These are phyloP conservation scores for Tridacna crocea DNA, from an alignment of 2,888 invertebrate species.

Conservation along the genomic window DNA sequence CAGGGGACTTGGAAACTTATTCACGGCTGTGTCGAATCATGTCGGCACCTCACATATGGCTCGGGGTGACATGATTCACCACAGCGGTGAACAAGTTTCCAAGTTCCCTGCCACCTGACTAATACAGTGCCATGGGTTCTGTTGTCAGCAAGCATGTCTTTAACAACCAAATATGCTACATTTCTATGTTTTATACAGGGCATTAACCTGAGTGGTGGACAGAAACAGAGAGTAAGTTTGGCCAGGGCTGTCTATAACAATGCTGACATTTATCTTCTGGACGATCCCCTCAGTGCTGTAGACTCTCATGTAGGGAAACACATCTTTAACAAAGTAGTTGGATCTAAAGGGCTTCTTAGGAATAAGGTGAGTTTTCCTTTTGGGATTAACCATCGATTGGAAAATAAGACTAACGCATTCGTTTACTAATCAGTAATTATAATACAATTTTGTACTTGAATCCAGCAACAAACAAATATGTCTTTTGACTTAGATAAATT, in stretches of 20 bases:
- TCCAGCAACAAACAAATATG: too few species aligned
- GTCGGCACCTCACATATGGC: too few species aligned
- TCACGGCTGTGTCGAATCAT: too few species aligned
- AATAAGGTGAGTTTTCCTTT: conserved; percentile 81
- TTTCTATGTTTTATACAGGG: conserved; percentile 77
- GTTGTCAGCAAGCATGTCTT: not conserved
- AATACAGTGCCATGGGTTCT: not conserved
- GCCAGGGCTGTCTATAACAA: conserved; percentile 84
- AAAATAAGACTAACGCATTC: too few species aligned
- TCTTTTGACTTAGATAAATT: too few species aligned
- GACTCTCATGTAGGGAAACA: conserved; percentile 99
- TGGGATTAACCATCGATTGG: too few species aligned
- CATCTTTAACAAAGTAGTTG: conserved; percentile 97
- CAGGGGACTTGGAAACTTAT: too few species aligned
- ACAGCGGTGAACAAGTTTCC: too few species aligned
- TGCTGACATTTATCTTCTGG: conserved; percentile 91
- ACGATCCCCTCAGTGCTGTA: conserved; percentile 97
- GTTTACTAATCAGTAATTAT: too few species aligned
- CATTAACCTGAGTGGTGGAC: conserved; percentile 84
- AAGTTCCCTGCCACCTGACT: too few species aligned
- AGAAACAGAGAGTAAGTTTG: conserved; percentile 84
- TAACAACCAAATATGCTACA: not conserved
- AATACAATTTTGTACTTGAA: too few species aligned
- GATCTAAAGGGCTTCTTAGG: conserved; percentile 87
- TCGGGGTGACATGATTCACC: too few species aligned